Conservation (phyloP, 1,140 invertebrate genomes). For the Eufriesea mexicana region DNA sequence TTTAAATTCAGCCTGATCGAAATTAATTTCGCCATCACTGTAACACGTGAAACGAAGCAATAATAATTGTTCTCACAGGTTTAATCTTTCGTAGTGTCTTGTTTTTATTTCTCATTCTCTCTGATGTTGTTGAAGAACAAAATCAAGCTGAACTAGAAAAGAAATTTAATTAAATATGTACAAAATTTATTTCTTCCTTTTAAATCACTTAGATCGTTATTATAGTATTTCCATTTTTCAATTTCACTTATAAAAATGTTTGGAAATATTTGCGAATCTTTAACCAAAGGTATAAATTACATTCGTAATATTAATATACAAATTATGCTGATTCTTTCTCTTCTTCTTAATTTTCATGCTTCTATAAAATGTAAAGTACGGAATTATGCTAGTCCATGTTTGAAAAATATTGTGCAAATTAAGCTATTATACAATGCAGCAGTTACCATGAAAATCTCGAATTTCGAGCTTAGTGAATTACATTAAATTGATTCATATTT, state of each 20-base stretch:
- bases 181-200: neutral
- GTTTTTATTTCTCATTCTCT: neutral
- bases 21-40: no score
- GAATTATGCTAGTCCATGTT: neutral
- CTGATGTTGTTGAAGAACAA: neutral
- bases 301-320: neutral
- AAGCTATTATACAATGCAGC: neutral
- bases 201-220: no score
- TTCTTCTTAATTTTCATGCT: no score
- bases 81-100: neutral
- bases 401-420: neutral
- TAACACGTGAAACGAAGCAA: neutral
- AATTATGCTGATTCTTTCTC: neutral
- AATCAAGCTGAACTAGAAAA: neutral
- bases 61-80: neutral
- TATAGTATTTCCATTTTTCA: no score
- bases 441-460: neutral
- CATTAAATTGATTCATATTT: neutral
- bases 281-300: neutral
- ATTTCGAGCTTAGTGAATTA: neutral
- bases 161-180: neutral
- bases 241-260: no score
- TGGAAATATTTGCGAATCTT: neutral
- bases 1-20: slow-evolving; percentile 3
- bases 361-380: neutral